Evolutionary conservation across 2,113 vertebrate species (phyloP), one percentile per base, ranked within the genome.

Genomic region (Hipposideros armiger): DNA sequence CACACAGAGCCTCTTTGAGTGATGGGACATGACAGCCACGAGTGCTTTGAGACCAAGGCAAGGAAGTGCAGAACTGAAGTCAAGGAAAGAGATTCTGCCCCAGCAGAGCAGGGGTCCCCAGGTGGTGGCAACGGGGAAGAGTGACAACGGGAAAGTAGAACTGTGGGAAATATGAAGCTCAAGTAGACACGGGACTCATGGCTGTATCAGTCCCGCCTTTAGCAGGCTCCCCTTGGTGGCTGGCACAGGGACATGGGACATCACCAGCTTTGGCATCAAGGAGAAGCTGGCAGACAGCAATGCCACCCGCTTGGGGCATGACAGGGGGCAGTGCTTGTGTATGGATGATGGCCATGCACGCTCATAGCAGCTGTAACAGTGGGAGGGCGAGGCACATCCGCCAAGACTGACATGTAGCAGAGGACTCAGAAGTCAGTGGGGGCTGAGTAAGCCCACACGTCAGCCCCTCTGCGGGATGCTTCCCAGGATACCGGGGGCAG

Each of bases 261-360:
- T 13, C 9, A 24, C 30, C 45, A 80, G 88, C 20, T 45, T 11
- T 22, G 60, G 56, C 56, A 50, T 32, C 26, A 82, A 36, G 72
- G 74, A 83, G 69, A 95, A 76, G 60, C 69, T 47, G 95, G 42
- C 72, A 76, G 32, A 50, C 15, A 58, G 32, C 11, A 47, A 74
- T 50, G 76, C 76, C 30, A 42, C 22, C 47, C 60, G 40, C 32
- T 69, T 22, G 58, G 69, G 60, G 62, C 62, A 85, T 30, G 56
- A 42, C 0, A 11, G 24, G 32, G 60, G 52, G 11, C 24, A 56
- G 56, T 83, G 10, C 52, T 42, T 81, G n/a, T 50, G 16, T 13
- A 26, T 4, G 20, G 47, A 67, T 0, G 22, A 40, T 3, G 20
- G 52, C 36, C 11, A 24, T 0, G 20, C 5, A 2, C 7, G 26